These are phyloP conservation scores for Fissipunctia ypsillon DNA, from an alignment of 2,888 invertebrate genomes.

Conservation along the genomic window DNA sequence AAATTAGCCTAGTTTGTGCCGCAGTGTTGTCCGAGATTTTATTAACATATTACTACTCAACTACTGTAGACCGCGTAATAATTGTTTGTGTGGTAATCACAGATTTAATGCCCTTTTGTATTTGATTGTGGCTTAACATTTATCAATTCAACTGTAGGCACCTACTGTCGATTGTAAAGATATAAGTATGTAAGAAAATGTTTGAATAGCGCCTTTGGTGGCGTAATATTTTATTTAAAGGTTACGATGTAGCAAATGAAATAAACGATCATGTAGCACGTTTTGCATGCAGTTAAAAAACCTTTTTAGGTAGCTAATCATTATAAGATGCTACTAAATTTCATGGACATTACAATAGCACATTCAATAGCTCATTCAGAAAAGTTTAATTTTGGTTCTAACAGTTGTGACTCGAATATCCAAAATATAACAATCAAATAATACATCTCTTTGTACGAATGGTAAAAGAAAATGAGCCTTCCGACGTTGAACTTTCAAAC, in stretches of 20 bases:
- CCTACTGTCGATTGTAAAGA: slow-evolving; percentile 2
- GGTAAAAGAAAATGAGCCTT: background rate
- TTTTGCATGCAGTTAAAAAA: slow-evolving; percentile 14
- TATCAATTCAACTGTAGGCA: slow-evolving; percentile 4
- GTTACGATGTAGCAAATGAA: slow-evolving; percentile 16
- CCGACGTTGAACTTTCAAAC: too few relatives aligned
- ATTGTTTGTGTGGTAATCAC: slow-evolving; percentile 58
- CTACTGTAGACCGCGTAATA: slow-evolving; percentile 43
- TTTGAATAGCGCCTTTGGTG: slow-evolving; percentile 5
- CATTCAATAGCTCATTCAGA: too few relatives aligned
- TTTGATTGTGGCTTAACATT: slow-evolving; percentile 37
- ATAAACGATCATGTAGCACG: background rate
- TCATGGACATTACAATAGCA: background rate
- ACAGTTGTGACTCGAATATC: background rate
- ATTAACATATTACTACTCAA: slow-evolving; percentile 48
- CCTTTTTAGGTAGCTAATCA: background rate
- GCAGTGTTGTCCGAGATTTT: slow-evolving; percentile 43
- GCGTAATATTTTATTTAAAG: slow-evolving; percentile 34
- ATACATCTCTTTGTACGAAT: background rate
- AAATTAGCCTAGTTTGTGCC: slow-evolving; percentile 57
- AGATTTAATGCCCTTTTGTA: slow-evolving; percentile 40
- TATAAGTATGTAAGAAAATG: slow-evolving; percentile 12
- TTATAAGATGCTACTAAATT: background rate
- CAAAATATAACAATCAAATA: background rate
- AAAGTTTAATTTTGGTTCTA: background rate